Evolutionary conservation across 2,888 invertebrate genomes (phyloP), one percentile per base, ranked within the genome.

Genomic region (Heterodera filipjevi): DNA sequence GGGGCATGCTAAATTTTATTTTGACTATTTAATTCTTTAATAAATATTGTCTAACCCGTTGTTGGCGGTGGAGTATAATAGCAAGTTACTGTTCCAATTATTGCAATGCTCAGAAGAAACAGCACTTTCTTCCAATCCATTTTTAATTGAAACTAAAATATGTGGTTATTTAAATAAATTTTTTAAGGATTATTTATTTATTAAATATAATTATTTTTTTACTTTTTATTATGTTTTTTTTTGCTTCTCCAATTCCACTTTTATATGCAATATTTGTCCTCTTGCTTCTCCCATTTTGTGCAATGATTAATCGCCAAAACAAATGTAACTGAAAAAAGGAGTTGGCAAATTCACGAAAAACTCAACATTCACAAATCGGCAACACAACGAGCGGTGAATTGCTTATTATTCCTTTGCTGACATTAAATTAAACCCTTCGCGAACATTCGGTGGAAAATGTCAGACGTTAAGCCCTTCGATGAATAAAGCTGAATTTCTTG

Each of bases 301-400:
- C 27, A 59, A n/a, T 59, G 59, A 59, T 27, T 59, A 59, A 59
- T 59, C 59, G 8, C 10, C 27, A n/a, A 30, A 59, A 59, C 8
- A 27, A 59, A 59, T 59, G 59, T n/a, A 59, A 59, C 27, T 59
- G 27, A 59, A 59, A 22, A 59, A 59, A n/a, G n/a, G 27, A 22
- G n/a, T 59, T 59, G 59, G 59, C 59, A 49, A 49, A 49, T 49
- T 49, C 49, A 49, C 49, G 49, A 49, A 49, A 39, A 49, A 49
- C 16, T 49, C 49, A 49, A 14, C 16, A 49, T 49, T 12, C 16
- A 12, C 39, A 39, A 49, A 49, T 14, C 44, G 49, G 49, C 16
- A 49, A 8, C 49, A 14, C 49, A 14, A 14, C 3, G 49, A 49
- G 12, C 5, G 44, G 44, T 49, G 49, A 49, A 14, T 49, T 3